Evolutionary conservation across 2,113 vertebrate species (phyloP).

Genomic region (Tetraodon nigroviridis): DNA sequence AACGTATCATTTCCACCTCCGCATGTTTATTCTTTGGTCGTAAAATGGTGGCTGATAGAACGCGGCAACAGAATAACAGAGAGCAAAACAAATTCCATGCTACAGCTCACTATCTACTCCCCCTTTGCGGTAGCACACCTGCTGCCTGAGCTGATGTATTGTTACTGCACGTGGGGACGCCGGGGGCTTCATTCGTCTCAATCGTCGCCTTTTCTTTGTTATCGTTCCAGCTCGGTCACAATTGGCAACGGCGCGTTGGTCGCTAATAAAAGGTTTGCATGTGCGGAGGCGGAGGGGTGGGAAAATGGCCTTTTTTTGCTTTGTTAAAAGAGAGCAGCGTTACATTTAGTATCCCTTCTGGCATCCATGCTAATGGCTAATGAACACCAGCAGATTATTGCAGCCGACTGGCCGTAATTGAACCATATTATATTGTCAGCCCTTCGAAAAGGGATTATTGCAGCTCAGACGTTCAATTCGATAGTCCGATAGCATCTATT

Average conservation of each 20-base stretch:
- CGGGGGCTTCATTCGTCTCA: slow-evolving; percentile 54
- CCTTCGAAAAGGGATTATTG: background rate
- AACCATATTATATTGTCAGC: background rate
- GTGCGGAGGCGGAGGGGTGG: slow-evolving; percentile 14
- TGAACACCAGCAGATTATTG: slow-evolving; percentile 34
- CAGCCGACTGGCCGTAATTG: too few relatives aligned
- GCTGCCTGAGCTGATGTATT: slow-evolving; percentile 53
- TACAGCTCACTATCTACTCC: slow-evolving; percentile 44
- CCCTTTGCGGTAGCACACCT: slow-evolving; percentile 31
- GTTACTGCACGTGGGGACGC: slow-evolving; percentile 25
- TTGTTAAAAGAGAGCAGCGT: slow-evolving; percentile 36
- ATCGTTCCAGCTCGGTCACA: slow-evolving; percentile 55
- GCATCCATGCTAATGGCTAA: slow-evolving; percentile 39
- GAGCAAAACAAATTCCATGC: slow-evolving; percentile 18
- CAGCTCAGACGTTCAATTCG: too few relatives aligned
- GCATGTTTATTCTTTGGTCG: slow-evolving; percentile 4
- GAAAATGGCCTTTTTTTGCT: slow-evolving; percentile 52
- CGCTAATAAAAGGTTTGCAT: slow-evolving; percentile 46
- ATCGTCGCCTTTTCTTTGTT: slow-evolving; percentile 49
- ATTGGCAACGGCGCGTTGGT: slow-evolving; percentile 45
- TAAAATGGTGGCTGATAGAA: slow-evolving; percentile 15
- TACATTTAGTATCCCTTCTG: slow-evolving; percentile 56
- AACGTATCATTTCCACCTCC: background rate
- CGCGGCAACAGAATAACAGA: slow-evolving; percentile 11
- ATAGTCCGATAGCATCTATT: too few relatives aligned